A percentile compares a stretch with the other conserved stretches of the same genome.
These are phyloP conservation scores for Cyclophora punctaria DNA, from an alignment of 2,888 invertebrate genomes.

Conservation along the genomic window DNA sequence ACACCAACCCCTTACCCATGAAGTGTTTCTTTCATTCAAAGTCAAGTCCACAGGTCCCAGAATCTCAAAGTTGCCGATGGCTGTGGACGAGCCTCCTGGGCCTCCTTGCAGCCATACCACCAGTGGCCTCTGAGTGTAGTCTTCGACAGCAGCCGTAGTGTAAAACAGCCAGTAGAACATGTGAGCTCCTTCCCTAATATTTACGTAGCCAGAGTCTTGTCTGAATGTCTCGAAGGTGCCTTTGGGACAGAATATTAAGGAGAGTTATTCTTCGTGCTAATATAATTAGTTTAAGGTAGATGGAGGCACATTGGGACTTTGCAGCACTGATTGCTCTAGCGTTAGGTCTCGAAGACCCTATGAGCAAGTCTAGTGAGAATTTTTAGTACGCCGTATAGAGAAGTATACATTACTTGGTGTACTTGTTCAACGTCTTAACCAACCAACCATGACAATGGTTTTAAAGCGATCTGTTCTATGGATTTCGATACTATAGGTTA, in stretches of 20 bases:
- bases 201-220: conserved; percentile 84
- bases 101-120: conserved; percentile 94
- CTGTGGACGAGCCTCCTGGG: conserved; percentile 86
- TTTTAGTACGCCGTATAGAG: no score
- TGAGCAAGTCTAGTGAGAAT: no score
- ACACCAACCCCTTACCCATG: conserved; percentile 78
- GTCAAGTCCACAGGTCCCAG: conserved; percentile 82
- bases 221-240: conserved; percentile 75
- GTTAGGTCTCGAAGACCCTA: no score
- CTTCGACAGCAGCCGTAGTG: conserved; percentile 77
- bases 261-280: no score
- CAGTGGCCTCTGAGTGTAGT: conserved; percentile 80
- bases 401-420: no score
- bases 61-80: conserved; percentile 91
- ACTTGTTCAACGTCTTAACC: no score
- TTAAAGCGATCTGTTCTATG: no score
- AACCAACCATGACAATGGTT: no score
- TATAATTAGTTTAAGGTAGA: no score
- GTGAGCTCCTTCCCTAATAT: conserved; percentile 82
- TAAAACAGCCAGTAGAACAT: conserved; percentile 94
- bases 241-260: conserved; percentile 9
- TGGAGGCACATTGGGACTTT: no score
- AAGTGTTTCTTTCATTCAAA: conserved; percentile 79
- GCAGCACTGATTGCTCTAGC: no score
- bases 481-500: no score